phyloP scores from a whole-genome alignment of 2,113 vertebrate genomes.

The Gobiocypris rarus region DNA sequence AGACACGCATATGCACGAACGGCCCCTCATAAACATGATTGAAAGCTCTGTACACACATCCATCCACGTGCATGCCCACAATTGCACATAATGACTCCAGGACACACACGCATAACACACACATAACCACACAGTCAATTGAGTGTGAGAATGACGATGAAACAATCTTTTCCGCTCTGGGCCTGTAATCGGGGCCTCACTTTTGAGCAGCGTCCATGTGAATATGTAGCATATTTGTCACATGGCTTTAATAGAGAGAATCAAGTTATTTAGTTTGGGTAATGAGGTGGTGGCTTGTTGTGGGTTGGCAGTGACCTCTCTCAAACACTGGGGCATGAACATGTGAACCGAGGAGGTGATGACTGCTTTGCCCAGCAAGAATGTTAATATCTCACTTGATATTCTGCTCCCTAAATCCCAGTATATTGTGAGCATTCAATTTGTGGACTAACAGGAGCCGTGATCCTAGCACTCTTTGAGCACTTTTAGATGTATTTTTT shows the following conservation, averaged over 20 bases:
- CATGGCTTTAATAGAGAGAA: constrained; percentile 41
- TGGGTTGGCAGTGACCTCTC: constrained; percentile 37
- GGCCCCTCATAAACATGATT: constrained; percentile 53
- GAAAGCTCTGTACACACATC: constrained; percentile 61
- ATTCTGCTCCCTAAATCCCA: not conserved
- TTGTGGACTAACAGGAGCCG: not conserved
- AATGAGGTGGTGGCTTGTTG: constrained; percentile 40
- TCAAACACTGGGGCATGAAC: constrained; percentile 18
- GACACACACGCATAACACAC: constrained; percentile 35
- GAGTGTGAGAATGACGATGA: constrained; percentile 51
- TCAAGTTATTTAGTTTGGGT: constrained; percentile 48
- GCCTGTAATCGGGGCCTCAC: constrained; percentile 36
- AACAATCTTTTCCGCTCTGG: constrained; percentile 38
- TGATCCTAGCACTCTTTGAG: not conserved
- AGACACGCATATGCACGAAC: constrained; percentile 28
- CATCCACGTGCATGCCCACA: constrained; percentile 41
- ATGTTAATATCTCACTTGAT: constrained; percentile 14
- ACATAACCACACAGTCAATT: constrained; percentile 53
- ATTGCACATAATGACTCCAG: constrained; percentile 58
- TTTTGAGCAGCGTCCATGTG: constrained; percentile 35
- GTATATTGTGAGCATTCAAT: not conserved
- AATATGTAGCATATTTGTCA: constrained; percentile 33
- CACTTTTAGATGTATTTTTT: too few relatives aligned
- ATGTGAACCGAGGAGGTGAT: not conserved
- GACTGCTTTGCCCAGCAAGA: not conserved